Evolutionary conservation across 1,140 invertebrate species (phyloP), one percentile per base, ranked within the genome.

Genomic region (Bombus vancouverensis): DNA sequence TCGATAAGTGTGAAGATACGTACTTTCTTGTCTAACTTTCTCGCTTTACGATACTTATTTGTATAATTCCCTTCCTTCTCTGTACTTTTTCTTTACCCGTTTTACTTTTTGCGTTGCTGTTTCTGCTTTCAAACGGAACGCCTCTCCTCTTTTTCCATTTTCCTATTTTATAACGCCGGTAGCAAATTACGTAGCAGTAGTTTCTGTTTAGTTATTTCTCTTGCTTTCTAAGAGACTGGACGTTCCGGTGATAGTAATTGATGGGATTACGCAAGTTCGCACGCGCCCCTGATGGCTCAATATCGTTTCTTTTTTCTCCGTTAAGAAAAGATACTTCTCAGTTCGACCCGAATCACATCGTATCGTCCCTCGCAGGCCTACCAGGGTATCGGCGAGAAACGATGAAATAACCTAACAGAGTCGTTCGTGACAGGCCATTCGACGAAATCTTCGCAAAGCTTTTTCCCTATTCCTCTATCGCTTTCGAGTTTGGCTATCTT

Each of bases 281-380:
- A 71, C 79, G 65, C 88, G 89, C 79, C 77, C 85, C 79, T 81
- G 81, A 88, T 85, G 71, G 18, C 70, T 65, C 47, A 10, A 59
- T 39, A 39, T 39, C 34, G 44, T 53, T 8, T 53, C 25, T 22
- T 28, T 57, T 34, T 62, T 57, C 77, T 53, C 72, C 44, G 59
- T 42, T 83, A 18, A 47, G 15, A 15, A 62, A 47, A 34, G 59
- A n/a, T 42, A 75, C 59, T 53, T 66, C 42, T 72, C 74, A 8
- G 62, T 47, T 87, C 44, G 65, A 59, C 73, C 71, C 53, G 65
- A 37, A 79, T 65, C 84, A 66, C 34, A 37, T 74, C 53, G 42
- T 59, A 80, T 73, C 59, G 22, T n/a, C 53, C 47, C 66, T 9
- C 15, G 18, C 75, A 34, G 57, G 71, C 57, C 53, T 62, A 28